phyloP scores from a whole-genome alignment of 1,140 invertebrate species.

The Megalonaias nervosa region DNA sequence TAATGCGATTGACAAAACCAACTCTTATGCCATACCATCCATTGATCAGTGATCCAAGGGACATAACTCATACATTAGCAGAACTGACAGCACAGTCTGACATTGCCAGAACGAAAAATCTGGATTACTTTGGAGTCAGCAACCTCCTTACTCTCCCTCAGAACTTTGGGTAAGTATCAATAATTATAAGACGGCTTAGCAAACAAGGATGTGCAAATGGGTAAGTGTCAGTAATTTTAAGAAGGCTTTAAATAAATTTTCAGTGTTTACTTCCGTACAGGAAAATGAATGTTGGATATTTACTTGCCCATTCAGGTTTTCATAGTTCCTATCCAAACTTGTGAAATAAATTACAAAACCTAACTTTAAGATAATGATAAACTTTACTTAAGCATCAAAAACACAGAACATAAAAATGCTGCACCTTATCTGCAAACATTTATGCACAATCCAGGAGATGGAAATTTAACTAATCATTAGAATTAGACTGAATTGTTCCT shows the following conservation, averaged over 20 bases:
- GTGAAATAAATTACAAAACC: no score
- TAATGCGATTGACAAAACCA: constrained; percentile 94
- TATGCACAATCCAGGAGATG: no score
- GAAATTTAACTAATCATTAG: no score
- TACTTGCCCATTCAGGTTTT: not conserved
- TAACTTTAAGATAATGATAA: no score
- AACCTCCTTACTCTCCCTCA: constrained; percentile 94
- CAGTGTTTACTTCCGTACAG: not conserved
- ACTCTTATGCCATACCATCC: constrained; percentile 85
- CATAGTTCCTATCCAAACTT: not conserved
- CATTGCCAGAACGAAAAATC: constrained; percentile 82
- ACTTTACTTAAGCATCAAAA: no score
- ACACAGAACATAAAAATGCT: no score
- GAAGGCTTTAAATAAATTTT: not conserved
- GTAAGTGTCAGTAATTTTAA: constrained; percentile 72
- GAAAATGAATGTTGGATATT: not conserved
- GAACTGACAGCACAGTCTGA: constrained; percentile 84
- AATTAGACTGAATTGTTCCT: no score
- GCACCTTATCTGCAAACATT: no score
- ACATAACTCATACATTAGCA: constrained; percentile 86
- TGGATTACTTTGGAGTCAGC: constrained; percentile 87
- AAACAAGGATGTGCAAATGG: constrained; percentile 71
- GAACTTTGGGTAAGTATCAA: constrained; percentile 86
- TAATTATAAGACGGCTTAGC: not conserved
- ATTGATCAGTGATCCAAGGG: constrained; percentile 84